Conservation (phyloP, 2,113 vertebrate genomes). For the Sinocyclocheilus anshuiensis region DNA sequence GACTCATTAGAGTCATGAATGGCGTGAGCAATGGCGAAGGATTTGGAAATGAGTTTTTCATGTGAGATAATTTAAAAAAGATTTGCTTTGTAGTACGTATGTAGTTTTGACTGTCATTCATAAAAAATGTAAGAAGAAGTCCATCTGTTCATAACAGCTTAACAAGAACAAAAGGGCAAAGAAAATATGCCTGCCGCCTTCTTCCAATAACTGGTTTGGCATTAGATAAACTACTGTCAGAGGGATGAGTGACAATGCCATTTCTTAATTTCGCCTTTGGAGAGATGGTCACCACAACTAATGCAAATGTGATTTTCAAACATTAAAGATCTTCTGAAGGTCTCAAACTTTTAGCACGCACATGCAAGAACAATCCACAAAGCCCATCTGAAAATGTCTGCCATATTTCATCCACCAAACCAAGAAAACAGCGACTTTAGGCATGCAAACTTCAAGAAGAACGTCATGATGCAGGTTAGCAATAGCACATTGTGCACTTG, state of each 20-base stretch:
- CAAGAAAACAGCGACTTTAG: conserved; percentile 47
- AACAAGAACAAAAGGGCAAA: conserved; percentile 72
- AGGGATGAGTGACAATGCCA: conserved; percentile 62
- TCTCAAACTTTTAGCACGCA: conserved; percentile 56
- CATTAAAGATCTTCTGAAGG: conserved; percentile 62
- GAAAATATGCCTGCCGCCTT: conserved; percentile 53
- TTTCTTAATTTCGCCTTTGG: conserved; percentile 64
- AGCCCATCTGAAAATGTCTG: conserved; percentile 44
- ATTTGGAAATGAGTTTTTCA: conserved; percentile 60
- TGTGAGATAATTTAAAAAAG: conserved; percentile 61
- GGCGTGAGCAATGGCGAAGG: conserved; percentile 47
- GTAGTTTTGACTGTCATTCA: conserved; percentile 60
- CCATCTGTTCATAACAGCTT: conserved; percentile 73
- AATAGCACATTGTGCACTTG: conserved; percentile 63
- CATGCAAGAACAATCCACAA: conserved; percentile 58
- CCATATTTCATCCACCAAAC: conserved; percentile 51
- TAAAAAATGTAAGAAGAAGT: conserved; percentile 69
- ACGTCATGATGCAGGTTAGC: conserved; percentile 54
- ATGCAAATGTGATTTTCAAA: conserved; percentile 49
- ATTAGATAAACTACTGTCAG: conserved; percentile 65
- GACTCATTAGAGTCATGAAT: conserved; percentile 58
- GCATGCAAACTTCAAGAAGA: conserved; percentile 47
- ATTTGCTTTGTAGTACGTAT: conserved; percentile 58
- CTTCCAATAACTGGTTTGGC: conserved; percentile 65
- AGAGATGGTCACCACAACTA: conserved; percentile 60